Evolutionary conservation across 2,888 invertebrate species (phyloP), one percentile per base, ranked within the genome.

Genomic region (Hemistola chrysoprasaria): DNA sequence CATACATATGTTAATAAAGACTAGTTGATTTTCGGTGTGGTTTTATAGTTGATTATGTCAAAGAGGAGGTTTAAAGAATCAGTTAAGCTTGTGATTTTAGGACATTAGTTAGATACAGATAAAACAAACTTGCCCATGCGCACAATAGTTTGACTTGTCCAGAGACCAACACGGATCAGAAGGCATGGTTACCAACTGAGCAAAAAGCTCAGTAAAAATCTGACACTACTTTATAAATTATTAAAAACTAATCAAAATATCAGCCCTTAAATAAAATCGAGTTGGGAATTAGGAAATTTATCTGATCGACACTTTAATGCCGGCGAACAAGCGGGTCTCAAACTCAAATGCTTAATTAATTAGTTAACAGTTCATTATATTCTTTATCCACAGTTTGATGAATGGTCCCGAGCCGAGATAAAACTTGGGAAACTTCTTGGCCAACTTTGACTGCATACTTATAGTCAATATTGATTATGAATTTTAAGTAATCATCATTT

Each of bases 341-440:
- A 39, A 47, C 39, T 33, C 33, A 34, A 47, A 39, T 38, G 36
- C 48, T 45, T 46, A 59, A 47, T 47, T 47, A 47, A 38, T 40
- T 48, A 8, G 26, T 28, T 16, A 35, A 48, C 45, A 48, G 48
- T 56, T 59, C 51, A 62, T 51, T 62, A 61, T 65, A 58, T 59
- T 63, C 54, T 64, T 59, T 37, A 40, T 40, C 45, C 45, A 57
- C 58, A 61, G 56, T 62, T 60, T 65, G 58, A 59, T 59, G 64
- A 66, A 68, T 63, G 47, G 56, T 52, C 47, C 36, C 28, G 44
- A 46, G 47, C 43, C 30, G 32, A 54, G 56, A 60, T 59, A 56
- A 61, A 63, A 71, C 52, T 66, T 64, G 28, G 11, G 46, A 29
- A 64, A 65, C 49, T 68, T 56, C 52, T 66, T 64, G 28, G 11